Evolutionary conservation across 2,888 invertebrate genomes (phyloP), one percentile per base, ranked within the genome.

Genomic region (Platycheirus albimanus): DNA sequence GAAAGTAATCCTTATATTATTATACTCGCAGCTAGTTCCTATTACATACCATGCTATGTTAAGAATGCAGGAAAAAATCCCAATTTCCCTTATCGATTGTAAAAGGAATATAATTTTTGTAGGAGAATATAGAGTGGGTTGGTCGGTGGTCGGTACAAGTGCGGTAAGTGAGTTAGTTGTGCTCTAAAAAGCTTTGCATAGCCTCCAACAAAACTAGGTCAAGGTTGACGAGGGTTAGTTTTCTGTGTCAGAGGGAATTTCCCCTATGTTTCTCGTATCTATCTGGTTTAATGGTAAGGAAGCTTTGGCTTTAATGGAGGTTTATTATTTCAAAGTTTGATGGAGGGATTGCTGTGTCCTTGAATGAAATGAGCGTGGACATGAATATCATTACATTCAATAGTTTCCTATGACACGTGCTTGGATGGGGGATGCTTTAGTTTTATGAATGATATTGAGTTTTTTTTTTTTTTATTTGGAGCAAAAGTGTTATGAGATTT

Each of bases 201-300:
- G 45, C 15, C 36, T 11, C 20, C 45, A 43, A 15, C 19, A 15
- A 4, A 81, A 67, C 61, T 63, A 30, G 81, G 81, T 77, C 81
- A 81, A 77, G 81, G 71, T 77, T 76, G 47, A 15, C 36, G 52
- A 43, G 76, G 76, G 80, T 77, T 54, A 52, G 61, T 77, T 71
- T 76, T 77, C 41, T 81, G 71, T 81, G 81, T 81, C 77, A 81
- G 43, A 38, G 71, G 71, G 77, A 71, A 61, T 49, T 81, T 81
- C 71, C 81, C 77, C 71, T 64, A 64, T 36, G 36, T 41, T n/a
- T n/a, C n/a, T n/a, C n/a, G n/a, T 64, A 24, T 63, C 58, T 41
- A 28, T 28, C 13, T 38, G 71, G 71, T 41, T n/a, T n/a, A 13
- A 43, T 43, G 47, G 47, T 24, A 13, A 20, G 20, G 67, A n/a